Conservation (phyloP, 2,797 vertebrate species). For the Chelidonichthys spinosus region DNA sequence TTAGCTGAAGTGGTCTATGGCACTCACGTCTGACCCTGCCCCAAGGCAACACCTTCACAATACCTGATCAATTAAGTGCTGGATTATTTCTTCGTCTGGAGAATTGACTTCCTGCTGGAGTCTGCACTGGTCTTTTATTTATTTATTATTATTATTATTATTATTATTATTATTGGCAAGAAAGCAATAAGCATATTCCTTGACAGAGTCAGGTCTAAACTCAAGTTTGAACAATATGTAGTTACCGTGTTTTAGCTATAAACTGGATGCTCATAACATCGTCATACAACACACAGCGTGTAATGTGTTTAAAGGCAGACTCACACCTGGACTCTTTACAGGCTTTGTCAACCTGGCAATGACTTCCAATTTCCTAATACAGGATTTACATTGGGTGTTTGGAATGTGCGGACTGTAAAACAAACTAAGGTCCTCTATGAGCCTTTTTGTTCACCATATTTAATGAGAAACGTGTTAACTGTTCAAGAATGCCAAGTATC, state of each 20-base stretch:
- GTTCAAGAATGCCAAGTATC: conserved; percentile 71
- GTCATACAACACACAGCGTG: not conserved
- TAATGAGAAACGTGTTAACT: conserved; percentile 67
- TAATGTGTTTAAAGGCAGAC: conserved; percentile 4
- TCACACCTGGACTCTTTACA: conserved; percentile 36
- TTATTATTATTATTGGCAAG: not conserved
- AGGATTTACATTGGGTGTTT: conserved; percentile 61
- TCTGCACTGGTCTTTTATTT: not conserved
- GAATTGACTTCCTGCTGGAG: not conserved
- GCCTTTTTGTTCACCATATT: conserved; percentile 38
- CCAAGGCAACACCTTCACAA: not conserved
- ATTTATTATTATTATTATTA: too few relatives aligned
- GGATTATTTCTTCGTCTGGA: not conserved
- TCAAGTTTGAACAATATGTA: not conserved
- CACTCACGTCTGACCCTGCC: not conserved
- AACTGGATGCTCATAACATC: not conserved
- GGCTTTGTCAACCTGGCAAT: conserved; percentile 34
- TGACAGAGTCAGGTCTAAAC: not conserved
- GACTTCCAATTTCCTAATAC: conserved; percentile 52
- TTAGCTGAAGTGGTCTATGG: not conserved
- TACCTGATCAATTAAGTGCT: too few relatives aligned
- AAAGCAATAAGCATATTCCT: not conserved
- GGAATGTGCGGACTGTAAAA: conserved; percentile 74
- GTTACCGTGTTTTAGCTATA: not conserved
- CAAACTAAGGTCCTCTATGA: conserved; percentile 36